Evolutionary conservation across 2,888 invertebrate genomes (phyloP).

Genomic region (Cosmorhoe ocellata): DNA sequence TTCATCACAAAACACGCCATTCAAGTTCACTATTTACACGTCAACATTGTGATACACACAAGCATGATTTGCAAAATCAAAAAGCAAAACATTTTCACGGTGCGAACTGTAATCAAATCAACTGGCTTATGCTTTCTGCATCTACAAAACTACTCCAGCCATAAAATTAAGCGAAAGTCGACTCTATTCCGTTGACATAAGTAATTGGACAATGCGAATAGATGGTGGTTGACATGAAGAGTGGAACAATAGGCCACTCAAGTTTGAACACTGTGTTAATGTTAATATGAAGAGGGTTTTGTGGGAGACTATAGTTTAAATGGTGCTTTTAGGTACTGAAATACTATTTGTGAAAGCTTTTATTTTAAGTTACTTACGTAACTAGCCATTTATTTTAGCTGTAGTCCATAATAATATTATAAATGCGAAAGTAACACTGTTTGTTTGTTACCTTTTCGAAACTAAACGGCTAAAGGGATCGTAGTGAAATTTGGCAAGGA

Average conservation of each 20-base stretch:
- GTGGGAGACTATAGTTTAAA: constrained; percentile 41
- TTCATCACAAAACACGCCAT: neutral
- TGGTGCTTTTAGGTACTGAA: constrained; percentile 21
- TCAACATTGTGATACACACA: constrained; percentile 19
- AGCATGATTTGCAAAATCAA: constrained; percentile 30
- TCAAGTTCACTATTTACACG: constrained; percentile 4
- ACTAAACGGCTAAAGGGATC: too few species aligned
- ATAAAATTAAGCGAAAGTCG: constrained; percentile 27
- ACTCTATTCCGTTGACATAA: constrained; percentile 28
- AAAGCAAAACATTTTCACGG: constrained; percentile 50
- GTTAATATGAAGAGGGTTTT: constrained; percentile 61
- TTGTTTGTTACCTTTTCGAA: too few species aligned
- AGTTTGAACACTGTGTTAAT: constrained; percentile 60
- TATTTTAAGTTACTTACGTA: neutral
- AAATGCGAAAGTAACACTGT: too few species aligned
- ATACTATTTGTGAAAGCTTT: constrained; percentile 13
- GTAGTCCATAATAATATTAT: too few species aligned
- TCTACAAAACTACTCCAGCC: constrained; percentile 24
- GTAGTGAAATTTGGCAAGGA: too few species aligned
- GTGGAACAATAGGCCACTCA: constrained; percentile 62
- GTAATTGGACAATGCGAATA: constrained; percentile 10
- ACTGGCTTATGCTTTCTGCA: constrained; percentile 49
- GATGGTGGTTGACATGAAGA: constrained; percentile 39
- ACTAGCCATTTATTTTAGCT: neutral
- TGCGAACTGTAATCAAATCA: constrained; percentile 65